Conservation (phyloP, 2,888 invertebrate genomes). For the Epirrita christyi region DNA sequence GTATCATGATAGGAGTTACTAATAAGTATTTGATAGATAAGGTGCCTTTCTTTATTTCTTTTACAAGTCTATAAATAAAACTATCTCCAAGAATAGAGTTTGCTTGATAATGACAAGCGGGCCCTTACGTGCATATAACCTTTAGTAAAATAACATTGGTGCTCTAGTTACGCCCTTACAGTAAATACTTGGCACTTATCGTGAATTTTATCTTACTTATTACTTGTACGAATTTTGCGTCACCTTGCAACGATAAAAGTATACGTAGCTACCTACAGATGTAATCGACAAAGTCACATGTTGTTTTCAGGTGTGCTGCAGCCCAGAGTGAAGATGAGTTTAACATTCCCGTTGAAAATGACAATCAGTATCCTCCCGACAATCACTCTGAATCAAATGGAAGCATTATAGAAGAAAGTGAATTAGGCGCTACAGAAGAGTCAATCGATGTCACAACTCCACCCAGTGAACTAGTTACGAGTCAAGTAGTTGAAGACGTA, state of each 20-base stretch:
- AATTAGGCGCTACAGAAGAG: constrained; percentile 56
- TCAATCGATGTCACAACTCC: constrained; percentile 48
- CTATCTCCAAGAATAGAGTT: too few relatives aligned
- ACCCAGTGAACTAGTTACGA: constrained; percentile 45
- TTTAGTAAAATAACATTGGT: constrained; percentile 31
- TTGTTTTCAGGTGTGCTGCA: constrained; percentile 45
- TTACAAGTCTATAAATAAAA: too few relatives aligned
- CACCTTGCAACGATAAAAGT: constrained; percentile 68
- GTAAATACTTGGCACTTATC: constrained; percentile 60
- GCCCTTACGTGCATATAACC: not conserved
- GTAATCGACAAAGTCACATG: constrained; percentile 63
- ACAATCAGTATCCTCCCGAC: constrained; percentile 74
- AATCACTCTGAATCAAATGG: constrained; percentile 55
- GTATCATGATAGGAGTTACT: not conserved
- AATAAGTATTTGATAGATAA: not conserved
- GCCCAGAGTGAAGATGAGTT: constrained; percentile 67
- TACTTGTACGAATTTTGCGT: constrained; percentile 70
- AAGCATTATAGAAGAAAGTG: constrained; percentile 61
- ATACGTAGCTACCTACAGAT: constrained; percentile 42
- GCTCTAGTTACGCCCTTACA: constrained; percentile 64
- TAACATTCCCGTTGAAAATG: constrained; percentile 68
- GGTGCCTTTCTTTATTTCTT: not conserved
- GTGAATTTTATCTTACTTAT: constrained; percentile 67
- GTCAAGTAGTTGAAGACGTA: constrained; percentile 60
- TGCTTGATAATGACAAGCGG: too few relatives aligned